Evolutionary conservation across 1,140 invertebrate species (phyloP).

Genomic region (Halictus rubicundus): DNA sequence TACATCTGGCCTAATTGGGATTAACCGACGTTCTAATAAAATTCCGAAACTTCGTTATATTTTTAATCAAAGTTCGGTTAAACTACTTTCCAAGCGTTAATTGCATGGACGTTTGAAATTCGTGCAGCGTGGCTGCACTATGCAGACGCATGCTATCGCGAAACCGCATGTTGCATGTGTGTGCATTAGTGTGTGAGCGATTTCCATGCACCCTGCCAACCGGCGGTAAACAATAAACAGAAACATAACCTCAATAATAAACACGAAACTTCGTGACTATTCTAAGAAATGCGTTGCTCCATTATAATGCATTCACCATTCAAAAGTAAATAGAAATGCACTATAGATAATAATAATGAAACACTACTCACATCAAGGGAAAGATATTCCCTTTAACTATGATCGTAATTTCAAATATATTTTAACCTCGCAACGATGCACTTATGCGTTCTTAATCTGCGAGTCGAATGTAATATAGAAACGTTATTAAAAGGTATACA

Average conservation of each 20-base stretch:
- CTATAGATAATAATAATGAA: constrained; percentile 12
- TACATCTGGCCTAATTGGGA: too few species aligned
- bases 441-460: background rate
- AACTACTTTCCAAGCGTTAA: background rate
- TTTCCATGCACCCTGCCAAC: constrained; percentile 5
- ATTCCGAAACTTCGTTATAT: too few species aligned
- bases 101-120: background rate
- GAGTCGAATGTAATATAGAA: background rate
- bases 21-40: too few species aligned
- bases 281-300: background rate
- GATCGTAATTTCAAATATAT: background rate
- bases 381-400: background rate
- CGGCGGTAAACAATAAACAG: constrained; percentile 41
- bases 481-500: background rate
- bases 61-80: background rate
- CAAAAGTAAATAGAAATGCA: background rate
- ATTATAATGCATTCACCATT: background rate
- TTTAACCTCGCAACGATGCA: background rate
- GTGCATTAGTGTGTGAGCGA: background rate
- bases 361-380: background rate
- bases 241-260: constrained; percentile 44
- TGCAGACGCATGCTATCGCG: background rate
- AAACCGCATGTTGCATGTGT: background rate
- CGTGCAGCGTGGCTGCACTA: background rate
- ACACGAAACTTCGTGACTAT: background rate